Evolutionary conservation across 1,140 invertebrate species (phyloP).

Genomic region (Gonatopus flavifemur): DNA sequence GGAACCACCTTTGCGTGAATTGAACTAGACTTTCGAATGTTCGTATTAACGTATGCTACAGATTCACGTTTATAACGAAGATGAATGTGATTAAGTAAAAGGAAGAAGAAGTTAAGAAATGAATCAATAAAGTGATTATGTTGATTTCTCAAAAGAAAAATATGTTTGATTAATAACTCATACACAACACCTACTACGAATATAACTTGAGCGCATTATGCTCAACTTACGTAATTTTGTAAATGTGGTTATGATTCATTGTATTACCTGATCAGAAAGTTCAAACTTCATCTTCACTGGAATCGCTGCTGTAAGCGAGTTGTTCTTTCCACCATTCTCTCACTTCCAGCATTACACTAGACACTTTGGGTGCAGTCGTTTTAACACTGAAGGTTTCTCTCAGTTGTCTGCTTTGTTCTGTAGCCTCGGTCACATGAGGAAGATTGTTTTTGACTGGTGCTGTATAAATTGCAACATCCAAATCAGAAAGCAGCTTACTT

Average conservation of each 20-base stretch:
- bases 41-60: too few species aligned
- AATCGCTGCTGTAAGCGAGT: conserved; percentile 60
- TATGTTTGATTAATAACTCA: too few species aligned
- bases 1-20: too few species aligned
- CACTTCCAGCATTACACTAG: conserved; percentile 62
- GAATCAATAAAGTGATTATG: too few species aligned
- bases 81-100: too few species aligned
- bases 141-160: too few species aligned
- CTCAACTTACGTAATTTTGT: background rate
- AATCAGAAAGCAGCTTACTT: too few species aligned
- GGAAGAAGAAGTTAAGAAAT: too few species aligned
- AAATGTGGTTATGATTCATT: background rate
- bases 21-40: too few species aligned
- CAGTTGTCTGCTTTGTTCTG: conserved; percentile 50
- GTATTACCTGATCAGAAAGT: background rate
- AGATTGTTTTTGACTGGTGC: conserved; percentile 55
- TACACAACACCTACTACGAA: too few species aligned
- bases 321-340: conserved; percentile 71
- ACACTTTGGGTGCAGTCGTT: conserved; percentile 55
- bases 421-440: conserved; percentile 52
- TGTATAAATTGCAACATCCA: conserved; percentile 22
- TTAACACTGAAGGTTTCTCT: conserved; percentile 47
- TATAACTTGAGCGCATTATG: background rate
- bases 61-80: too few species aligned
- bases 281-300: conserved; percentile 60